Evolutionary conservation across 35 echinoderm and acorn worm genomes (phyloP).

Genomic region (Hemicentrotus pulcherrimus): DNA sequence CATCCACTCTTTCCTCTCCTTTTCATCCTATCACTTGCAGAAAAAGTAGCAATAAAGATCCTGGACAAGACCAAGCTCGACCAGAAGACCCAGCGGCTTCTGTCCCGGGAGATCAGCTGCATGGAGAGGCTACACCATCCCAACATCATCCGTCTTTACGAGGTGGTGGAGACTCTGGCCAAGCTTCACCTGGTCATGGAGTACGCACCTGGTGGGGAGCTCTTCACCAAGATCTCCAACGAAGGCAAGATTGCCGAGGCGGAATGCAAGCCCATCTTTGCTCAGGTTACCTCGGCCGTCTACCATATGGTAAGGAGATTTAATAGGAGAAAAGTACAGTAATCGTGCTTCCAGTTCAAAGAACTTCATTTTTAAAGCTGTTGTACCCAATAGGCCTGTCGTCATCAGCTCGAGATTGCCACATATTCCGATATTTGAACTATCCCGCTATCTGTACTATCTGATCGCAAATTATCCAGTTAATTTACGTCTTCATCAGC

Average conservation of each 20-base stretch:
- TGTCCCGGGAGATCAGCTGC: constrained; percentile 94
- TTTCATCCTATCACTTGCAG: constrained; percentile 38
- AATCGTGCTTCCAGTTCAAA: background rate
- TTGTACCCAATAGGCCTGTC: too few species aligned
- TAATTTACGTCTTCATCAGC: too few species aligned
- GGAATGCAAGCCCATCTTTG: constrained; percentile 80
- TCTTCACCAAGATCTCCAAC: constrained; percentile 99
- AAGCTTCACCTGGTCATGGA: constrained; percentile 99
- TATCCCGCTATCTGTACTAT: too few species aligned
- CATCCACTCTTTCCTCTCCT: background rate
- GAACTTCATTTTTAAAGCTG: background rate
- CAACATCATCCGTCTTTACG: constrained; percentile 96
- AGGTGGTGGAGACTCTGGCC: constrained; percentile 94
- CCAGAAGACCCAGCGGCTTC: constrained; percentile 95
- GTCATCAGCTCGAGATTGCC: too few species aligned
- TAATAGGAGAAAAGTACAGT: background rate
- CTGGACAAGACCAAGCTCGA: constrained; percentile 98
- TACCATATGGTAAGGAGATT: constrained; percentile 92
- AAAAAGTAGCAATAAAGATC: constrained; percentile 99
- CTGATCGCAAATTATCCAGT: too few species aligned
- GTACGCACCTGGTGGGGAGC: constrained; percentile 92
- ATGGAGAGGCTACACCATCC: constrained; percentile 99
- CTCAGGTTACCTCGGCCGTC: constrained; percentile 86
- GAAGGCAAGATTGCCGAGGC: constrained; percentile 92
- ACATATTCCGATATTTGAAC: too few species aligned